phyloP scores from a whole-genome alignment of 2,888 invertebrate species.

The Zhuqinia jingwanae region DNA sequence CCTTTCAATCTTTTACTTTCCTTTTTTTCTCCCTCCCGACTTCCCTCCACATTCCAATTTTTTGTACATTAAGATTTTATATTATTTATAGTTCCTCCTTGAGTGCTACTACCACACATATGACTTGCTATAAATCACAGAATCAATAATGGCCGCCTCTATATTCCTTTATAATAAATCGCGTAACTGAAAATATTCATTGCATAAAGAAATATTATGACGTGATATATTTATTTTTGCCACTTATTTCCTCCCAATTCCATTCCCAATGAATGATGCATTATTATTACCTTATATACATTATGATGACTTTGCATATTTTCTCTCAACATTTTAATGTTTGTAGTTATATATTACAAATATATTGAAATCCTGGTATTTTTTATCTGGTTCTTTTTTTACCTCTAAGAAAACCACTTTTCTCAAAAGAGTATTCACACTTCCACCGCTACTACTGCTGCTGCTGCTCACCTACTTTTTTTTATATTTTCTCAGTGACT shows the following conservation, averaged over 20 bases:
- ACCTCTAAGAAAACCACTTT: no score
- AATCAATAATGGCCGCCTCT: conserved; percentile 42
- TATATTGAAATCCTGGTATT: not conserved
- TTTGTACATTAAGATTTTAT: no score
- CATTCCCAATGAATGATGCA: conserved; percentile 27
- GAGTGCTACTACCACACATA: no score
- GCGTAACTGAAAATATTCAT: conserved; percentile 40
- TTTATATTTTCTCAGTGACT: conserved; percentile 42
- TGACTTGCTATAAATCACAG: conserved; percentile 6
- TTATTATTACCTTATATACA: conserved; percentile 38
- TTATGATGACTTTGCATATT: not conserved
- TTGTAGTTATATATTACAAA: conserved; percentile 3
- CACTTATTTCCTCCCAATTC: not conserved
- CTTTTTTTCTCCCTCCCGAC: conserved; percentile 12
- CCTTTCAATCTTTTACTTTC: conserved; percentile 41
- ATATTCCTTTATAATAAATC: no score
- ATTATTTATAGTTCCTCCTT: no score
- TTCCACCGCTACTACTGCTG: no score
- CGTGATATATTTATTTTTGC: not conserved
- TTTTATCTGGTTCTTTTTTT: conserved; percentile 10
- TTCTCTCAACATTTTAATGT: not conserved
- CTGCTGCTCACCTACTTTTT: conserved; percentile 60
- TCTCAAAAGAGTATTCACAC: no score
- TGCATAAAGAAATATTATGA: no score
- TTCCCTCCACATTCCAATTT: not conserved